Evolutionary conservation across 2,888 invertebrate genomes (phyloP).

Genomic region (Campoplex nolae): DNA sequence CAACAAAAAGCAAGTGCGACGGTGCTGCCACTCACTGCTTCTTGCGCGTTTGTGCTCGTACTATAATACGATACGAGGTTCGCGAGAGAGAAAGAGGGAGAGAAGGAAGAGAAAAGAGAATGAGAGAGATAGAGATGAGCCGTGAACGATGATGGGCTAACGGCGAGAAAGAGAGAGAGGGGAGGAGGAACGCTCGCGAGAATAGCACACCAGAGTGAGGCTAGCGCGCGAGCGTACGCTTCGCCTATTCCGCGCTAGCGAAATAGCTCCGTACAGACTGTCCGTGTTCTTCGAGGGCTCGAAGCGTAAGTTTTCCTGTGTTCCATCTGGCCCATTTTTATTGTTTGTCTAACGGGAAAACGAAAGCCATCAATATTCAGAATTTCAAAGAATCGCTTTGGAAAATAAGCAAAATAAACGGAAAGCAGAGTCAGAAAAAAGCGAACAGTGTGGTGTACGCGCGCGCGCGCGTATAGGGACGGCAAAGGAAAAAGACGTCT

Average conservation of each 20-base stretch:
- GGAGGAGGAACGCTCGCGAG: conserved; percentile 83
- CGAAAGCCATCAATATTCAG: conserved; percentile 23
- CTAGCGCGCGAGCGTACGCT: conserved; percentile 77
- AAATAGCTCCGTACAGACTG: conserved; percentile 83
- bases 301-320: conserved; percentile 80
- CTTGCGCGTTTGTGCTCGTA: conserved; percentile 22
- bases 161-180: conserved; percentile 68
- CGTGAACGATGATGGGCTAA: conserved; percentile 16
- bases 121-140: conserved; percentile 5
- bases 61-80: conserved; percentile 28
- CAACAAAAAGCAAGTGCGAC: conserved; percentile 33
- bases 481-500: conserved; percentile 13
- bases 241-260: conserved; percentile 83
- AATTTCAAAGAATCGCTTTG: conserved; percentile 34
- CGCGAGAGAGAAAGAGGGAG: conserved; percentile 10
- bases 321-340: conserved; percentile 30
- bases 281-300: conserved; percentile 81
- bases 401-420: conserved; percentile 3
- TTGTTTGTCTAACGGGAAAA: conserved; percentile 26
- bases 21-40: conserved; percentile 40
- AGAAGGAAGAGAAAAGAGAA: too few relatives aligned
- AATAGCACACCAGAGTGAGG: conserved; percentile 77
- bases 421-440: conserved; percentile 1
- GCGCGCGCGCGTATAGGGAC: conserved; percentile 26
- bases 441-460: conserved; percentile 48